Evolutionary conservation across 1,140 invertebrate species (phyloP), one percentile per base, ranked within the genome.

Genomic region (Geopemphigus sp.): DNA sequence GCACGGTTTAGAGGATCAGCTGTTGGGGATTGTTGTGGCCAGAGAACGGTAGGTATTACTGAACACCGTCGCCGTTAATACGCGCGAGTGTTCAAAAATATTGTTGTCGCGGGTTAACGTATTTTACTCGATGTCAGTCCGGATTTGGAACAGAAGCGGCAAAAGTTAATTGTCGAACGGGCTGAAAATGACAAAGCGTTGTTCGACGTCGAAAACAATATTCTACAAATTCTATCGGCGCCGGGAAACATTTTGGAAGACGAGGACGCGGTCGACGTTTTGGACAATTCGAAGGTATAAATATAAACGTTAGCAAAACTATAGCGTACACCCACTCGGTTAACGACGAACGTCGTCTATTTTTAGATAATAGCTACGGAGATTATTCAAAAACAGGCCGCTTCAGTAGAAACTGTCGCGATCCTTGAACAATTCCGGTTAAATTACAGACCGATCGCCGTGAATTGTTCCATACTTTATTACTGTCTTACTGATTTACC

Each of bases 201-300:
- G 5, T 92, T 95, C 82, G 90, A 95, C 86, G 92, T 95, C 81
- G 95, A 98, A 87, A 93, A 96, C 84, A 92, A 92, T 84, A 98
- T 98, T 83, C 87, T 98, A 24, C 90, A 91, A 85, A 95, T 95
- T 0, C 86, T 97, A 66, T 92, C 93, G 22, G 90, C 91, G 80
- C 90, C 93, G 85, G 93, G 94, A 8, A 94, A 95, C 84, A 96
- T 98, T 84, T 87, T 98, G 57, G 95, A 97, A 86, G 95, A 98
- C 86, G 95, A 97, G 87, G 91, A 90, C 5, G 94, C 94, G 1
- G 94, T 97, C 82, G 89, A 94, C 84, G 92, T 95, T 64, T 88
- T 96, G 66, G 93, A 93, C 83, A 93, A 92, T 1, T 96, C 95
- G 0, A 96, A 98, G 86, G 86, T 90, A 61, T n/a, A 45, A n/a